These are phyloP conservation scores for Eulemur mongoz DNA, from an alignment of 2,797 vertebrate genomes.

Conservation along the genomic window DNA sequence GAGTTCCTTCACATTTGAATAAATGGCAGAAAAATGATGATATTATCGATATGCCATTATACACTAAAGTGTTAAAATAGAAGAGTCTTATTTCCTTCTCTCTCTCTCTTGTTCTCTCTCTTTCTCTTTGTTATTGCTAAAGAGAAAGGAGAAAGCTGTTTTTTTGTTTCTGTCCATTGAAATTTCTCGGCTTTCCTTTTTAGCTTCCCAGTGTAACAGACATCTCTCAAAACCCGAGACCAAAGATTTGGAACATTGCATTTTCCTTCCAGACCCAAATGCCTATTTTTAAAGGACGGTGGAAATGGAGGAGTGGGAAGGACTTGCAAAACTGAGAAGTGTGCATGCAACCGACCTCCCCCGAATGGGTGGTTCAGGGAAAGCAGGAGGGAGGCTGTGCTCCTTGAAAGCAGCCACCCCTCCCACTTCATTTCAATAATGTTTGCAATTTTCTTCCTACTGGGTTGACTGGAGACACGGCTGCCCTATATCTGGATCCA, in stretches of 20 bases:
- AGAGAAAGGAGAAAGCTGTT: constrained; percentile 57
- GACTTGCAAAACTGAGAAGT: neutral
- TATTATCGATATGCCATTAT: constrained; percentile 85
- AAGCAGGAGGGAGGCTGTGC: constrained; percentile 78
- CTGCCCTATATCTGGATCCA: constrained; percentile 74
- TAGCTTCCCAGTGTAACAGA: constrained; percentile 68
- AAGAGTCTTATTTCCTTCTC: neutral
- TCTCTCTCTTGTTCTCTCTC: constrained; percentile 41
- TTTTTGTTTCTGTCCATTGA: constrained; percentile 68
- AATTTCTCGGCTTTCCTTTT: constrained; percentile 78
- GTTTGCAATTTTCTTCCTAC: constrained; percentile 79
- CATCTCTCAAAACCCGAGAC: constrained; percentile 63
- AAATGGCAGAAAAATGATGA: constrained; percentile 85
- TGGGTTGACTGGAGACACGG: constrained; percentile 77
- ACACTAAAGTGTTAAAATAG: constrained; percentile 84
- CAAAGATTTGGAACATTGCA: constrained; percentile 53
- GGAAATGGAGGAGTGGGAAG: constrained; percentile 30
- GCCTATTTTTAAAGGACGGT: constrained; percentile 13
- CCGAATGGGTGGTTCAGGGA: constrained; percentile 52
- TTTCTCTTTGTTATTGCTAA: constrained; percentile 74
- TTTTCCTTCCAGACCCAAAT: constrained; percentile 64
- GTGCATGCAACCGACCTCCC: constrained; percentile 54
- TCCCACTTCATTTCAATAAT: constrained; percentile 78
- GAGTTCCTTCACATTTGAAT: constrained; percentile 84
- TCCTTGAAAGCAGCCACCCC: constrained; percentile 72